A percentile compares a stretch with the other conserved stretches of the same genome.
phyloP scores from a whole-genome alignment of 2,888 invertebrate genomes.

The Trisateles emortualis region DNA sequence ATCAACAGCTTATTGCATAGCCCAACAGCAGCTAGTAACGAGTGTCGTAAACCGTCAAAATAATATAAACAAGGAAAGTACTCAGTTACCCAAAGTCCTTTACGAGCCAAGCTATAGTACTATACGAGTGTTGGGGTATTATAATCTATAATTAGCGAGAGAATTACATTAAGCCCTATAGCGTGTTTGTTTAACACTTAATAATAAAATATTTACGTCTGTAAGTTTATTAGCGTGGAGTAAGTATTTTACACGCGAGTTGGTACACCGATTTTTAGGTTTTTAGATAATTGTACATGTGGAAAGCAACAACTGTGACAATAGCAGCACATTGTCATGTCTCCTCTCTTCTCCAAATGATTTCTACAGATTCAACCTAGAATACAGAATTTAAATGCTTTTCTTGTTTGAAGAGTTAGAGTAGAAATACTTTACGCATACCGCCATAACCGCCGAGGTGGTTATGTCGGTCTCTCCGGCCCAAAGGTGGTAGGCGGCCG shows the following conservation, averaged over 20 bases:
- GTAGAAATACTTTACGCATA: too few relatives aligned
- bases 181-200: conserved; percentile 18
- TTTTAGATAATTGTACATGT: too few relatives aligned
- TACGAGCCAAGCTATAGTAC: conserved; percentile 31
- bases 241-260: neutral
- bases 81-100: conserved; percentile 33
- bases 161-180: conserved; percentile 26
- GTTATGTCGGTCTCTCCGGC: too few relatives aligned
- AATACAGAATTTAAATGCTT: too few relatives aligned
- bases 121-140: conserved; percentile 9
- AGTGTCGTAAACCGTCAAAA: conserved; percentile 51
- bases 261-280: too few relatives aligned
- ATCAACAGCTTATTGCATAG: conserved; percentile 24
- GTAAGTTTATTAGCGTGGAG: neutral
- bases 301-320: too few relatives aligned
- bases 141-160: conserved; percentile 33
- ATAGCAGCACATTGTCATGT: too few relatives aligned
- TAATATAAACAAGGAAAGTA: conserved; percentile 51
- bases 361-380: too few relatives aligned
- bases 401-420: too few relatives aligned
- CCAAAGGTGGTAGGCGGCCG: too few relatives aligned
- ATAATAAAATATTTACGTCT: neutral
- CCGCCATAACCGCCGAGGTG: too few relatives aligned
- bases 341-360: too few relatives aligned
- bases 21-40: conserved; percentile 32